Conservation (phyloP, 2,113 vertebrate species). For the Xiphophorus couchianus region DNA sequence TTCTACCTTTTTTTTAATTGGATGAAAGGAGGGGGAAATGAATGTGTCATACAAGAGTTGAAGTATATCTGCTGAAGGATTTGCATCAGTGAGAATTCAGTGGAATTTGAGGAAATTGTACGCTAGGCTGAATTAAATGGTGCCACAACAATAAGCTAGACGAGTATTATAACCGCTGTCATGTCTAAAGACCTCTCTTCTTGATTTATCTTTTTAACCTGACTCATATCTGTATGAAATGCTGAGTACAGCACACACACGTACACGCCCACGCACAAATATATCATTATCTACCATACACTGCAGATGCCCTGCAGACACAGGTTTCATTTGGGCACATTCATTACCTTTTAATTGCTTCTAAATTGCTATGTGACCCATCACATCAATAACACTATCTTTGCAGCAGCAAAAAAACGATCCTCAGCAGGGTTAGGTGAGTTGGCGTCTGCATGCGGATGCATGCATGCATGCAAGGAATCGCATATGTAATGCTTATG, state of each 20-base stretch:
- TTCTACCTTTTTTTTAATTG: conserved; percentile 33
- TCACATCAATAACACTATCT: conserved; percentile 84
- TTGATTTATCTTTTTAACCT: conserved; percentile 25
- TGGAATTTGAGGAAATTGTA: background rate
- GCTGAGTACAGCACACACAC: conserved; percentile 18
- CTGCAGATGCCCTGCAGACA: conserved; percentile 83
- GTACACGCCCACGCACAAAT: conserved; percentile 68
- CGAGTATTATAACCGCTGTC: conserved; percentile 22
- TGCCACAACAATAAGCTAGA: conserved; percentile 2
- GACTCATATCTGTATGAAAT: conserved; percentile 24
- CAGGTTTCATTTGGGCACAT: conserved; percentile 86
- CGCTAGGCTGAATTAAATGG: conserved; percentile 20
- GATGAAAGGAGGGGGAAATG: conserved; percentile 29
- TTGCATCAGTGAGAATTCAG: background rate
- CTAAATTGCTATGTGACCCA: conserved; percentile 90
- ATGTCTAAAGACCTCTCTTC: conserved; percentile 35
- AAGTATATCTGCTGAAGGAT: background rate
- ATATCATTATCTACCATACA: conserved; percentile 70
- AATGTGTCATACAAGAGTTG: conserved; percentile 32
- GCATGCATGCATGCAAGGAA: conserved; percentile 3
- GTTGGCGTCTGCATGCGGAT: conserved; percentile 11
- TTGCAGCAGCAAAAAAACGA: conserved; percentile 70
- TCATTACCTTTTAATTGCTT: conserved; percentile 95
- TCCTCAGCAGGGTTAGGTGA: conserved; percentile 34
- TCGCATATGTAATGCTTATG: background rate